A percentile compares a stretch with the other conserved stretches of the same genome.
Evolutionary conservation across 1,140 invertebrate genomes (phyloP).

Genomic region (Oscheius sp.): DNA sequence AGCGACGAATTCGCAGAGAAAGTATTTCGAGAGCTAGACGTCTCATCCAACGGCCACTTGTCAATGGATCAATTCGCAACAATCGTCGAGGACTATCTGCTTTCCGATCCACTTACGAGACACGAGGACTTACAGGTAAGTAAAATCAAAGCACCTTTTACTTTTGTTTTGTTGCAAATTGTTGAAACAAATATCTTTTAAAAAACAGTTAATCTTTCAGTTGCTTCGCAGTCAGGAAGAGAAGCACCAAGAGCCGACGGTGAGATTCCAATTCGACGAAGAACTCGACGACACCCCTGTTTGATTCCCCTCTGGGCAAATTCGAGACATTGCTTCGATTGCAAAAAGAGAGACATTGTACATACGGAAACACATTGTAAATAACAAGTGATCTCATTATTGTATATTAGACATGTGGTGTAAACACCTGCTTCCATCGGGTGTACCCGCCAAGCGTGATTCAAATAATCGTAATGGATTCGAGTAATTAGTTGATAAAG

Average conservation of each 20-base stretch:
- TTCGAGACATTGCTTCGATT: neutral
- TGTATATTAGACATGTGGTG: too few species aligned
- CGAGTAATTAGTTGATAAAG: too few species aligned
- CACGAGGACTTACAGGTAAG: neutral
- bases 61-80: constrained; percentile 50
- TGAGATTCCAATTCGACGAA: neutral
- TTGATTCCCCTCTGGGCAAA: neutral
- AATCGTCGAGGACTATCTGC: constrained; percentile 60
- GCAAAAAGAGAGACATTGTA: too few species aligned
- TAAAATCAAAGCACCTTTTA: neutral
- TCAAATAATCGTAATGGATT: too few species aligned
- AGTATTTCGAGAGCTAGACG: constrained; percentile 58
- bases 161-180: neutral
- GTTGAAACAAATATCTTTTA: neutral
- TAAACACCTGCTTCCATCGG: too few species aligned
- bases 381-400: too few species aligned
- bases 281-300: neutral
- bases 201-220: neutral
- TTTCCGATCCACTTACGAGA: neutral
- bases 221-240: neutral
- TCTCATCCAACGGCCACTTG: constrained; percentile 55
- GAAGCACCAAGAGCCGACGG: neutral
- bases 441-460: too few species aligned
- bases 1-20: constrained; percentile 55
- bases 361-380: too few species aligned